Evolutionary conservation across 2,797 vertebrate genomes (phyloP), one percentile per base, ranked within the genome.

Genomic region (Neomorphus geoffroyi): DNA sequence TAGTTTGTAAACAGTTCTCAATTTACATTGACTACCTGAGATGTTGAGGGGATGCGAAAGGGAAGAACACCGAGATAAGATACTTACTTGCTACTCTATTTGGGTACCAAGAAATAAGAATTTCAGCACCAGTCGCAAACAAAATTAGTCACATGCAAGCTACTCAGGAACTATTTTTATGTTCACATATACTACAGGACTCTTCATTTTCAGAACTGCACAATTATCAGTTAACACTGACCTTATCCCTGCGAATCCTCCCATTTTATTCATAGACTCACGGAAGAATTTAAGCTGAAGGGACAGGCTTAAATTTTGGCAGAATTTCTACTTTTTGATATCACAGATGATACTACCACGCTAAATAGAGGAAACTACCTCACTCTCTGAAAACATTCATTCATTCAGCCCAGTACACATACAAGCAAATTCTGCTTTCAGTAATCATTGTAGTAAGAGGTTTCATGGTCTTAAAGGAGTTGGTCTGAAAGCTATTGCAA

Each of bases 351-450:
- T 23, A 54, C 4, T 32, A 43, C 4, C 0, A 0, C 4, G 9
- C 17, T 16, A 30, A 70, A 81, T 17, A 35, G 30, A 3, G 91
- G n/a, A 41, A 89, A 35, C 41, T 7, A 70, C 11, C 48, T 45
- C 13, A 23, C 19, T 39, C 22, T n/a, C 41, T 50, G 27, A 80
- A 90, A 97, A 86, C 26, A 88, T 91, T 27, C 54, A 92, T 95
- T 93, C 84, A 92, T 51, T 71, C 69, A 94, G 41, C 37, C 81
- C 72, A 71, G 79, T 77, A 70, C 43, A 90, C 11, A 80, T 39
- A 86, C 45, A 90, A 67, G 75, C 16, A 96, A 95, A 93, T 77
- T 74, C 78, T 60, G 27, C 79, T 95, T 95, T 92, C 80, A 92
- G 51, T 89, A 77, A 90, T 80, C 92, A 92, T 17, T 74, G 21